These are phyloP conservation scores for Alca torda DNA, from an alignment of 2,797 vertebrate genomes.

Conservation along the genomic window DNA sequence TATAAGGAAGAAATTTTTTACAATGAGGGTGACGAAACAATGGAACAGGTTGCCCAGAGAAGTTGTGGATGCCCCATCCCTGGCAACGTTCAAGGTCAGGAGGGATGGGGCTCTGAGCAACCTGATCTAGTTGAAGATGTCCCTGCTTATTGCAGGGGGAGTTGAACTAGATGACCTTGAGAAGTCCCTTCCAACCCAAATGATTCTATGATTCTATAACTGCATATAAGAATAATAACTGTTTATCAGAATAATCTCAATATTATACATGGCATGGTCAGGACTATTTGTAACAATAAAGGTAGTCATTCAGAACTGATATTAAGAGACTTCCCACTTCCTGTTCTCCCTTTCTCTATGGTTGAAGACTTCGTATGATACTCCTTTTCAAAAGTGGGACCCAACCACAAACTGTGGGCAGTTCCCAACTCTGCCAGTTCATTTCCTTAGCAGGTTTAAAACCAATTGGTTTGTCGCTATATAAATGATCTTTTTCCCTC, in stretches of 20 bases:
- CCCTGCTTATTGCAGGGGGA: neutral
- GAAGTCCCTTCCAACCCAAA: neutral
- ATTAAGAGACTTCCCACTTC: neutral
- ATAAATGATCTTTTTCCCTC: neutral
- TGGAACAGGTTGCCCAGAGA: neutral
- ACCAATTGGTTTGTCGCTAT: neutral
- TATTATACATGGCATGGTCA: neutral
- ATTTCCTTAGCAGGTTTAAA: neutral
- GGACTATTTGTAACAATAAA: neutral
- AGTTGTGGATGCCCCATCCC: neutral
- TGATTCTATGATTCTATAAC: neutral
- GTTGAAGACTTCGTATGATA: neutral
- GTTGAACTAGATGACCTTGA: neutral
- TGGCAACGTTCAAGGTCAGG: neutral
- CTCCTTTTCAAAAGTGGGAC: neutral
- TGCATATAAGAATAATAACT: neutral
- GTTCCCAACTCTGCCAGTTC: neutral
- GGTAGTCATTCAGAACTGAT: neutral
- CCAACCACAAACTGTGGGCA: neutral
- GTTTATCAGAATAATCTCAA: neutral
- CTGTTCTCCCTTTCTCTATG: neutral
- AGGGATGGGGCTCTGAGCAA: neutral
- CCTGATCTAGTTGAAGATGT: neutral
- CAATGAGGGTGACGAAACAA: neutral
- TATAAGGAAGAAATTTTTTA: neutral